Evolutionary conservation across 2,797 vertebrate species (phyloP), one percentile per base, ranked within the genome.

Genomic region (Setipinna tenuifilis): DNA sequence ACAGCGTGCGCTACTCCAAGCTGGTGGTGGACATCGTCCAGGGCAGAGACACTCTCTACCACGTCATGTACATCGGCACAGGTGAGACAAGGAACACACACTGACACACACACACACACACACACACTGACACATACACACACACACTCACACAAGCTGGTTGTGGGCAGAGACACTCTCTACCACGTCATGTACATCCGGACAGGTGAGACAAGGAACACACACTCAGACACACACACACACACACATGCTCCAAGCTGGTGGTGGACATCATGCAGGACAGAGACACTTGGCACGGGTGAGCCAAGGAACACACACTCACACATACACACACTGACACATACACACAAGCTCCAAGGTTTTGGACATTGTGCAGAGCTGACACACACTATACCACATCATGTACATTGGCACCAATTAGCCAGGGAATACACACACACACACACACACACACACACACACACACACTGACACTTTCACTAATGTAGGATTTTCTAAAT

Each of bases 211-310:
- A 2, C 35, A 41, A 5, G 35, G 35, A 9, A 54, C 50, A 14
- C 50, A 54, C 7, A 54, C 50, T 3, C 14, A 54, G 2, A 54
- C 14, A 54, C 14, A 14, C 14, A 14, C 50, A 81, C 41, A 57
- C 9, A 23, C 23, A 82, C 28, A 41, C 35, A 41, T 97, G 98
- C 91, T 97, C 97, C 85, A 97, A 96, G 81, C 92, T 99, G 89
- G 97, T 94, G 4, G 98, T 99, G 88, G 98, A 99, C 90, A 95
- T 98, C 1, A 98, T 99, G n/a, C 97, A 98, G 93, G 97, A 97
- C 87, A 94, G 94, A 54, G 96, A 98, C 82, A 90, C 92, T 99
- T 83, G 97, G 97, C 89, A 99, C 98, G 84, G 98, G 98, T 99
- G 92, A 89, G 90, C 19, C 0, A 2, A 14, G 25, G 14, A 54